phyloP scores from a whole-genome alignment of 2,113 vertebrate species.

The Ochotona curzoniae region DNA sequence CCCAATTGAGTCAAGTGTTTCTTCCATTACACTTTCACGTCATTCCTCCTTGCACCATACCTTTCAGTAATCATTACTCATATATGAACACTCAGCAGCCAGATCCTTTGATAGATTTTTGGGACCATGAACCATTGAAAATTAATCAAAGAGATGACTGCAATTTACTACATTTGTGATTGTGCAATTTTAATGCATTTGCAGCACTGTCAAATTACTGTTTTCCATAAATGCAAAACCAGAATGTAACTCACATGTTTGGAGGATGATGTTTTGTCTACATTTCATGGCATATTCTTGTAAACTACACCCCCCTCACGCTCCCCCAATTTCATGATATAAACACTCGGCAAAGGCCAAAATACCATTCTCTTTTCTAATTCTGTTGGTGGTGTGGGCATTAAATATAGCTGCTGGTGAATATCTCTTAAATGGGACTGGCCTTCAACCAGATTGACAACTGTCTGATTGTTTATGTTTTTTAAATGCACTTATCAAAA shows the following conservation, averaged over 20 bases:
- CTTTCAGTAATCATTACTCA: slow-evolving; percentile 58
- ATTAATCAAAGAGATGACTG: slow-evolving; percentile 78
- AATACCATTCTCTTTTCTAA: slow-evolving; percentile 77
- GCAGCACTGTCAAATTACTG: slow-evolving; percentile 77
- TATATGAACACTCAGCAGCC: slow-evolving; percentile 60
- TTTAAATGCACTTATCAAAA: slow-evolving; percentile 89
- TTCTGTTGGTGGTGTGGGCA: slow-evolving; percentile 75
- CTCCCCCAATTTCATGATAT: not conserved
- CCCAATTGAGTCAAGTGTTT: slow-evolving; percentile 46
- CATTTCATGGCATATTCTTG: slow-evolving; percentile 74
- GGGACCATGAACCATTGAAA: slow-evolving; percentile 80
- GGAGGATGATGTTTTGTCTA: slow-evolving; percentile 73
- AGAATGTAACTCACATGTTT: slow-evolving; percentile 73
- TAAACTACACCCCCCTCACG: slow-evolving; percentile 34
- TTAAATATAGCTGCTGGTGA: slow-evolving; percentile 78
- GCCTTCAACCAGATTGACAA: slow-evolving; percentile 87
- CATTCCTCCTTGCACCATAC: slow-evolving; percentile 30
- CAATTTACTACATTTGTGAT: slow-evolving; percentile 80
- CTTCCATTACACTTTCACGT: slow-evolving; percentile 55
- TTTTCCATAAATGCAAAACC: slow-evolving; percentile 75
- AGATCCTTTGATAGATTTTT: slow-evolving; percentile 74
- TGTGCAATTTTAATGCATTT: slow-evolving; percentile 82
- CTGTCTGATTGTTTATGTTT: slow-evolving; percentile 88
- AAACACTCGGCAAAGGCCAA: slow-evolving; percentile 59
- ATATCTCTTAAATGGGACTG: slow-evolving; percentile 83